Base-by-base conservation (phyloP, 2,113 vertebrate genomes). In the Raja brachyura region DNA sequence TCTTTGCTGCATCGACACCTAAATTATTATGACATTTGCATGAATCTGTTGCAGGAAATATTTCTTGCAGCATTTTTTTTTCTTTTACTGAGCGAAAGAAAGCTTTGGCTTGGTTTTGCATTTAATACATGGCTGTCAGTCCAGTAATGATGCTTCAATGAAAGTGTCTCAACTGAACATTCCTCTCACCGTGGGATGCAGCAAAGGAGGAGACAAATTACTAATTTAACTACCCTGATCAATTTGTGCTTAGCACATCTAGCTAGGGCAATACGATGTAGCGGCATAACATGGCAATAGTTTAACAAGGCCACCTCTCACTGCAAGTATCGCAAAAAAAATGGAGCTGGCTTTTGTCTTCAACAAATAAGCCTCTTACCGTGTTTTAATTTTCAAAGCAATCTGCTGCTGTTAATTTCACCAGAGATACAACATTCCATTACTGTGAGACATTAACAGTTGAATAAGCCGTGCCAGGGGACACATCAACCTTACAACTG, bases 401-500 rank as follows among this genome's bases (percentile, higher is more conserved):
- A 92, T 92, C 90, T 33, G 28, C 90, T 92, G 90, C 25, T 10
- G 63, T 92, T 92, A 92, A 92, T 92, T 92, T 54, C 90, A 74
- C 90, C 90, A 92, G 90, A 92, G 90, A 73, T 92, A 28, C 90
- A 92, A 70, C 90, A 92, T 92, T 92, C 90, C 90, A 92, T 92
- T 92, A 92, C 66, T 74, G 90, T 74, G 90, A 92, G 90, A 92
- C 66, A 92, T 92, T 92, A 92, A 63, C 83, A 88, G 59, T 88
- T 88, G 83, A 88, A 88, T 63, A 66, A 92, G 68, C 39, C 66
- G 90, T 73, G 90, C 39, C 90, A 92, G 8, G 90, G 90, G 90
- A 92, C 90, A 92, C 90, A 74, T 92, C 90, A 92, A 54, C 90
- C 66, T 54, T 39, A 39, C 90, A 88, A 92, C 33, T 73, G 90